phyloP scores from a whole-genome alignment of 2,113 vertebrate genomes.

The Columba livia region DNA sequence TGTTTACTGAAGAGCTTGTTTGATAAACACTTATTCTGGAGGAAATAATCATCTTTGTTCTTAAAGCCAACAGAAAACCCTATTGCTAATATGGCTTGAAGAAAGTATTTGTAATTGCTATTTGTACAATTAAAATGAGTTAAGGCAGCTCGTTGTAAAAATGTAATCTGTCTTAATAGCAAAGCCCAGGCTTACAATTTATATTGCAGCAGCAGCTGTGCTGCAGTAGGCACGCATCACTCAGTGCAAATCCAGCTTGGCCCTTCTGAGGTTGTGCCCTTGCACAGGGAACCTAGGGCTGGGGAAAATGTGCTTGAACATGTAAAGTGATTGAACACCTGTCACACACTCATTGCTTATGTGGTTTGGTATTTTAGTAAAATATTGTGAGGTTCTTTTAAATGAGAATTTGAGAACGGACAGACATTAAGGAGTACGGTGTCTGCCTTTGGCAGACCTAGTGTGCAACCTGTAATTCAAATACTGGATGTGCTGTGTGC shows the following conservation, averaged over 20 bases:
- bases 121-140: background rate
- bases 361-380: background rate
- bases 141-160: background rate
- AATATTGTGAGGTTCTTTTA: background rate
- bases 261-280: rapidly evolving
- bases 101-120: background rate
- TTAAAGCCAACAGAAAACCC: background rate
- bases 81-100: background rate
- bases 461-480: rapidly evolving
- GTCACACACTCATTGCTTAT: rapidly evolving
- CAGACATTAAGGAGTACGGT: rapidly evolving
- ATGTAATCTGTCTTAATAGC: background rate
- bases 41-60: background rate
- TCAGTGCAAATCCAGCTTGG: rapidly evolving
- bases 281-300: background rate
- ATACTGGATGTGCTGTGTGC: rapidly evolving
- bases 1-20: background rate
- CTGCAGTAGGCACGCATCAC: rapidly evolving
- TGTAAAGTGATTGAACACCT: rapidly evolving
- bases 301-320: rapidly evolving
- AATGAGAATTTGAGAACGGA: background rate
- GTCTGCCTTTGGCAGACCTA: background rate
- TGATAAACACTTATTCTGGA: background rate
- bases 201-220: background rate
- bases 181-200: background rate